Evolutionary conservation across 2,113 vertebrate species (phyloP).

Genomic region (Syngnathus floridae): DNA sequence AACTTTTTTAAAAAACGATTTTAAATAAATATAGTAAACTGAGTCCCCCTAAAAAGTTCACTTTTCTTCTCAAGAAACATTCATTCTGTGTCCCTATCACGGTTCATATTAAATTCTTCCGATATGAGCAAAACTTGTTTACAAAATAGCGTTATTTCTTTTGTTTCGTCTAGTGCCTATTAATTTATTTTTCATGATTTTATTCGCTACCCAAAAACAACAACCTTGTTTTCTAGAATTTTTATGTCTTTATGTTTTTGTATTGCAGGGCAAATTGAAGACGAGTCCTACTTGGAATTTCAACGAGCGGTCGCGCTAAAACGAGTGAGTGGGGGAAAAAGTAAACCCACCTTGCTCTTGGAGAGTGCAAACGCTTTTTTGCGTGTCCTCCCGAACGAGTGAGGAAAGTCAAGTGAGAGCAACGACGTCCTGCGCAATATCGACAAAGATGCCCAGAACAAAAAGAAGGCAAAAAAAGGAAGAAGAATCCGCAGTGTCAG

Average conservation of each 20-base stretch:
- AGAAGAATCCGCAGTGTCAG: slow-evolving; percentile 25
- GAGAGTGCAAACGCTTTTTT: slow-evolving; percentile 43
- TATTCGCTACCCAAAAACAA: too few relatives aligned
- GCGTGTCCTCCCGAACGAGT: slow-evolving; percentile 43
- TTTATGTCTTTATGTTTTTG: neutral
- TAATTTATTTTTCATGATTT: neutral
- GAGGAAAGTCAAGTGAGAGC: slow-evolving; percentile 27
- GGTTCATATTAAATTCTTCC: neutral
- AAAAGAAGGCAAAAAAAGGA: neutral
- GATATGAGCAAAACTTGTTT: neutral
- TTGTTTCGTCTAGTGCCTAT: neutral
- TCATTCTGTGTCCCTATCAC: neutral
- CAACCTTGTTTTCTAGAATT: neutral
- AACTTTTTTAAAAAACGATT: neutral
- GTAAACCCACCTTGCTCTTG: slow-evolving; percentile 32
- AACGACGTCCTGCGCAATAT: slow-evolving; percentile 39
- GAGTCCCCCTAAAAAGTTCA: neutral
- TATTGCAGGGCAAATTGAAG: neutral
- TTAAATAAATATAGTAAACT: neutral
- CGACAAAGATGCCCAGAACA: slow-evolving; percentile 14
- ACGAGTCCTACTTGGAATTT: neutral
- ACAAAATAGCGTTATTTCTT: neutral
- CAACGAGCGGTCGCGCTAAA: neutral
- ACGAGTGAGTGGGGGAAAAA: slow-evolving; percentile 4
- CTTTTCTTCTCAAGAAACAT: neutral